phyloP scores from a whole-genome alignment of 2,113 vertebrate species.

The Centropristis striata region DNA sequence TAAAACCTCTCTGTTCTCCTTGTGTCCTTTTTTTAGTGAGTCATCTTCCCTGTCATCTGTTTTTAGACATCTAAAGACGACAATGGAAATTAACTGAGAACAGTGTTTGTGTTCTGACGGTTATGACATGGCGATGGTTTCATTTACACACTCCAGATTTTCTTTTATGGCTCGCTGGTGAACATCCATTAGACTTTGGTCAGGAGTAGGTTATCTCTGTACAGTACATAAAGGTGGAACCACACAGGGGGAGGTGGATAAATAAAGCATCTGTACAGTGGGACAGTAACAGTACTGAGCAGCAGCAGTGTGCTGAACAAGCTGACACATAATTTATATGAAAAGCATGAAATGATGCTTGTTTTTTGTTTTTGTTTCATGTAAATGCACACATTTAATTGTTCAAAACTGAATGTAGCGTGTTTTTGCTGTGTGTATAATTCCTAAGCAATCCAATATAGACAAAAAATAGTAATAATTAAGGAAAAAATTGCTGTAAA shows the following conservation, averaged over 20 bases:
- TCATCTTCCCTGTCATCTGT: constrained; percentile 2
- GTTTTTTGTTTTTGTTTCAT: no score
- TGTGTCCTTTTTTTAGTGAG: neutral
- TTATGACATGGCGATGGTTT: constrained; percentile 12
- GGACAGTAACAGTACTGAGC: neutral
- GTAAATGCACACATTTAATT: neutral
- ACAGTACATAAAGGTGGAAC: neutral
- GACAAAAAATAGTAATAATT: neutral
- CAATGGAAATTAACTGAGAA: constrained; percentile 32
- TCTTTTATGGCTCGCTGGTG: constrained; percentile 46
- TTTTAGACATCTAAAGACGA: constrained; percentile 15
- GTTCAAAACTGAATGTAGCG: neutral
- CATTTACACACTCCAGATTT: constrained; percentile 29
- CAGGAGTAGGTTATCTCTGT: constrained; percentile 22
- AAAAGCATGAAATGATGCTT: neutral
- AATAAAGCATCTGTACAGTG: constrained; percentile 6
- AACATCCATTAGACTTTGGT: constrained; percentile 54
- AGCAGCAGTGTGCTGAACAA: neutral
- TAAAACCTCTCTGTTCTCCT: neutral
- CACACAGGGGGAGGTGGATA: constrained; percentile 21
- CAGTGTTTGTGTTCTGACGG: constrained; percentile 42
- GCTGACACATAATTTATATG: neutral
- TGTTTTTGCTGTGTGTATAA: neutral
- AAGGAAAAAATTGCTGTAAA: no score
- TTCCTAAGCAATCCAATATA: neutral